phyloP scores from a whole-genome alignment of 2,113 vertebrate genomes.

The Centropristis striata region DNA sequence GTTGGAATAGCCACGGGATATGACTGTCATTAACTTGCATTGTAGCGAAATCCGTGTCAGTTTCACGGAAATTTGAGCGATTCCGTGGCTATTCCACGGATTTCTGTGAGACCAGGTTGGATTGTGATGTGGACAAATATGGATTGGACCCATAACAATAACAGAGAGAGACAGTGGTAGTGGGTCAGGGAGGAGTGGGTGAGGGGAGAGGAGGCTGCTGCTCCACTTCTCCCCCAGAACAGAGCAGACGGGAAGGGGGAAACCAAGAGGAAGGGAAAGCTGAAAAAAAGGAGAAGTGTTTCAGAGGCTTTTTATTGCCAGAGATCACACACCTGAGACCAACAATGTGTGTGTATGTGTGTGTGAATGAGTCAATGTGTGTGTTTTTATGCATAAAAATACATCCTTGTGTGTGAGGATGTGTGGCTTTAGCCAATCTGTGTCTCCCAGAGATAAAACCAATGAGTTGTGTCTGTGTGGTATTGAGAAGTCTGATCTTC shows the following conservation, averaged over 20 bases:
- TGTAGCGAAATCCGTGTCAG: too few relatives aligned
- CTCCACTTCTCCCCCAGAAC: conserved; percentile 43
- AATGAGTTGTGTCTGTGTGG: conserved; percentile 40
- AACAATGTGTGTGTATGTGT: conserved; percentile 30
- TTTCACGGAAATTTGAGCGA: too few relatives aligned
- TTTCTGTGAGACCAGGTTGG: too few relatives aligned
- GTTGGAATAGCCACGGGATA: too few relatives aligned
- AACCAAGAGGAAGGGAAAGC: conserved; percentile 24
- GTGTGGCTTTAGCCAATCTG: conserved; percentile 20
- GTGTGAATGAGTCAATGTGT: conserved; percentile 18
- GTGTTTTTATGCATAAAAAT: conserved; percentile 36
- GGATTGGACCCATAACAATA: conserved; percentile 35
- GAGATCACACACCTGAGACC: conserved; percentile 82
- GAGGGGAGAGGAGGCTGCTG: conserved; percentile 45
- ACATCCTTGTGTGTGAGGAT: conserved; percentile 21
- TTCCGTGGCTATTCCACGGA: too few relatives aligned
- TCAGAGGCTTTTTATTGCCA: conserved; percentile 71
- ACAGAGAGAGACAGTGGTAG: neutral
- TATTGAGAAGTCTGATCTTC: conserved; percentile 49
- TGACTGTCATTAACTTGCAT: too few relatives aligned
- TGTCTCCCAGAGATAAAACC: conserved; percentile 37
- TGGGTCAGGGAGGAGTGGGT: neutral
- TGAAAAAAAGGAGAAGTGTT: conserved; percentile 48
- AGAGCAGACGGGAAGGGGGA: conserved; percentile 24
- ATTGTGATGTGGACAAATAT: conserved; percentile 12